Base-by-base conservation (phyloP, 1,140 invertebrate genomes). In the Tetramorium parvispinum region DNA sequence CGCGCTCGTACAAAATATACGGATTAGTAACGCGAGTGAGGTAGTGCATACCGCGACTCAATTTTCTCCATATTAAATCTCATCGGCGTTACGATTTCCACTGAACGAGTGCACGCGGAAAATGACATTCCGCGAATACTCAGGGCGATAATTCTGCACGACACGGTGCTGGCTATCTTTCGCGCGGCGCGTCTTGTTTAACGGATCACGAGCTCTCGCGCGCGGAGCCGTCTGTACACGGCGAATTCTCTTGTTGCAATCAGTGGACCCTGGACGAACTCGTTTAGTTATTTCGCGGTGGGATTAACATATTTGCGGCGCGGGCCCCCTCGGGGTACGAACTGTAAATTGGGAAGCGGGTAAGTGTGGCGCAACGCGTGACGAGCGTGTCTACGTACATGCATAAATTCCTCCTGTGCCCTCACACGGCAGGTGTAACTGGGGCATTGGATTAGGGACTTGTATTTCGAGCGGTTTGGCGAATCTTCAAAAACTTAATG, bases 221-320 rank as follows among this genome's bases (percentile, higher is more conserved):
- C 49, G 32, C 79, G 49, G 6, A 43, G n/a, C 10, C 3, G 43
- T 11, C 6, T 27, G 37, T 21, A 49, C 16, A 5, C 40, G 24
- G 63, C 66, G 18, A 73, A 83, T 83, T 83, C 53, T 83, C 79
- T 83, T 83, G 68, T 83, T 83, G 66, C 79, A 82, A 82, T 91
- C 91, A 85, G 66, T 89, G 89, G 88, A 92, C 88, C 88, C 85
- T 87, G 87, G 90, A 91, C 85, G 88, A 92, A 92, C 89, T 92
- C 85, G 86, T 91, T 59, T 91, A 92, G 88, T 91, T 92, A 93
- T 91, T 93, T 91, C 78, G 87, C 88, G 82, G 40, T 78, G 87
- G 75, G 87, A 92, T 93, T 94, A 94, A 94, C 91, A 93, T 93
- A 93, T 92, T 93, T 86, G 82, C 85, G 73, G 61, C 63, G 27